Evolutionary conservation across 2,113 vertebrate species (phyloP).

Genomic region (Ciconia boyciana): DNA sequence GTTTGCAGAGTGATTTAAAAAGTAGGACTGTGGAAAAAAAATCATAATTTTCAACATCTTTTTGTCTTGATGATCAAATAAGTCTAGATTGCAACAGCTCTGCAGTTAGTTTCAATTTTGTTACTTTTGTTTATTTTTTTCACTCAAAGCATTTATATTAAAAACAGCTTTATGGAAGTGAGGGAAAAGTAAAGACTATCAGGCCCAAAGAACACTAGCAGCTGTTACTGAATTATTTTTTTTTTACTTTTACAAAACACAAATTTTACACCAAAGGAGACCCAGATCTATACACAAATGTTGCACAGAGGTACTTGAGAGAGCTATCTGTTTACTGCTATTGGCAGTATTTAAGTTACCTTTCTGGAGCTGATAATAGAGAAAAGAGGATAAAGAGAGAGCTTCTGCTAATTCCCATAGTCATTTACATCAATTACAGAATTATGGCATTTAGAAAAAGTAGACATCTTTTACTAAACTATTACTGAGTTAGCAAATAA

Average conservation of each 20-base stretch:
- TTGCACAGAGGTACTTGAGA: not conserved
- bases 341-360: not conserved
- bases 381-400: not conserved
- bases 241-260: not conserved
- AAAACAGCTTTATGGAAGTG: not conserved
- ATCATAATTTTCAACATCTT: not conserved
- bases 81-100: not conserved
- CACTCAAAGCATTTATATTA: not conserved
- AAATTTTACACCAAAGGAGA: not conserved
- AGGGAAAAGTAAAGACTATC: not conserved
- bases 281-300: not conserved
- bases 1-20: not conserved
- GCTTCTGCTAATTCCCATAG: not conserved
- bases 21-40: not conserved
- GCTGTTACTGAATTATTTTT: not conserved
- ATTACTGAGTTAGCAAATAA: not conserved
- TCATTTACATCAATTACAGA: not conserved
- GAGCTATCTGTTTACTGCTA: not conserved
- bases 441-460: not conserved
- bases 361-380: not conserved
- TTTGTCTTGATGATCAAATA: not conserved
- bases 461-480: not conserved
- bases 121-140: not conserved
- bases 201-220: not conserved
- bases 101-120: not conserved